A percentile compares a stretch with the other conserved stretches of the same genome.
Conservation (phyloP, 1,140 invertebrate species). For the Hyphantria cunea region DNA sequence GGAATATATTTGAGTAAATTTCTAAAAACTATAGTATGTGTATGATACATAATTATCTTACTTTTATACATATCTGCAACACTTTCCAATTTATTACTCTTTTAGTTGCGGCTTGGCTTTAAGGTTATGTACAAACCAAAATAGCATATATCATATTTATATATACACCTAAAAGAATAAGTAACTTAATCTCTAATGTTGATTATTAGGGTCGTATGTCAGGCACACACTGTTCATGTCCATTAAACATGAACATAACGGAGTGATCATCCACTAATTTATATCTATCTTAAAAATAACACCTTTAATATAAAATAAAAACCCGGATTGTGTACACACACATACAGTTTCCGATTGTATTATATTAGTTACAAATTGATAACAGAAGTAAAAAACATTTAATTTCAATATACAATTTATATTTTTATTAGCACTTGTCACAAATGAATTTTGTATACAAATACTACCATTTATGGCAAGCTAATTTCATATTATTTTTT, state of each 20-base stretch:
- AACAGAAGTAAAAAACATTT: not conserved
- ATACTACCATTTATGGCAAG: conserved; percentile 9
- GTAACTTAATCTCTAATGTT: conserved; percentile 25
- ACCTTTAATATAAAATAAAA: conserved; percentile 4
- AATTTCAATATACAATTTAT: conserved; percentile 10
- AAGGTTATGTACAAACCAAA: conserved; percentile 29
- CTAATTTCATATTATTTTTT: not conserved
- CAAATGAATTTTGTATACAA: conserved; percentile 8
- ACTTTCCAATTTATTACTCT: conserved; percentile 31
- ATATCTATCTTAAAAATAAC: conserved; percentile 10
- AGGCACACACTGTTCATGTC: conserved; percentile 1
- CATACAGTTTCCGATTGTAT: conserved; percentile 2
- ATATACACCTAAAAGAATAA: conserved; percentile 27
- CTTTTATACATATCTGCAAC: conserved; percentile 50
- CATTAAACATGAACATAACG: conserved; percentile 8
- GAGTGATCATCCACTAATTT: conserved; percentile 9
- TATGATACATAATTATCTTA: conserved; percentile 61
- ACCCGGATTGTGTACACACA: not conserved
- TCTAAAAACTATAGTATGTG: conserved; percentile 55
- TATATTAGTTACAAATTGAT: conserved; percentile 4
- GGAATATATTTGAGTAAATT: conserved; percentile 70
- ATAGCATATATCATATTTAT: conserved; percentile 16
- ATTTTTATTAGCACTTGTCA: conserved; percentile 3
- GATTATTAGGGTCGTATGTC: conserved; percentile 16
- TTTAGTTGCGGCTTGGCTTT: conserved; percentile 27